Base-by-base conservation (phyloP, 2,888 invertebrate species). In the Cryptus viduatorius region DNA sequence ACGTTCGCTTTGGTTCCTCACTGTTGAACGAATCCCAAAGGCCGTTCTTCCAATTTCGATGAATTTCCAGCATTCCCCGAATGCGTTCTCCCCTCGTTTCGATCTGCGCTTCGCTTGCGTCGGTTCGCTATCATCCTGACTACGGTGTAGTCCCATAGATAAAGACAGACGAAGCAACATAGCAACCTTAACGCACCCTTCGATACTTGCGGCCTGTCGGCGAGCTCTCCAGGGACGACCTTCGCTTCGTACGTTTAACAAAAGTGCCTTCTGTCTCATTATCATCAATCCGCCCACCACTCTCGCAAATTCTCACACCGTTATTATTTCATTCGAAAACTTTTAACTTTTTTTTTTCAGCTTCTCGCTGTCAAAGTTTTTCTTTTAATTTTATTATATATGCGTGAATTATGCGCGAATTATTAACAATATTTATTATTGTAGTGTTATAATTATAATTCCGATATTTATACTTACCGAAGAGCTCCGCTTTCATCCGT, bases 81-180 rank as follows among this genome's bases (percentile, higher is more conserved):
- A 84, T 7, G 61, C 29, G n/a, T 61, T 86, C 87, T 86, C 85
- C 88, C 88, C 86, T 88, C 88, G 72, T 86, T 87, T 87, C 73
- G 68, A 78, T 79, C 78, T 7, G 19, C 44, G 68, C 67, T 44
- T 79, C 78, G 79, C 67, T 42, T 19, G 37, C 19, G 12, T 31
- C 44, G 59, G 0, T 24, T 8, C 44, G 19, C 42, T 67, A 61
- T 14, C 31, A 37, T 64, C 19, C 42, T 24, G 19, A 29, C 61
- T 31, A 61, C 24, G 31, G 12, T 31, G 19, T 12, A 37, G 37
- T 37, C 4, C 53, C 56, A 29, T 53, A 76, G 44, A 76, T 64
- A 71, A 69, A 76, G 81, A 64, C 44, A 53, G 76, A 75, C 67
- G 68, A 61, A 73, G 72, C 67, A 73, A 56, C 73, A 65, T 24